Conservation (phyloP, 2,888 invertebrate species). For the Lymantria monacha region DNA sequence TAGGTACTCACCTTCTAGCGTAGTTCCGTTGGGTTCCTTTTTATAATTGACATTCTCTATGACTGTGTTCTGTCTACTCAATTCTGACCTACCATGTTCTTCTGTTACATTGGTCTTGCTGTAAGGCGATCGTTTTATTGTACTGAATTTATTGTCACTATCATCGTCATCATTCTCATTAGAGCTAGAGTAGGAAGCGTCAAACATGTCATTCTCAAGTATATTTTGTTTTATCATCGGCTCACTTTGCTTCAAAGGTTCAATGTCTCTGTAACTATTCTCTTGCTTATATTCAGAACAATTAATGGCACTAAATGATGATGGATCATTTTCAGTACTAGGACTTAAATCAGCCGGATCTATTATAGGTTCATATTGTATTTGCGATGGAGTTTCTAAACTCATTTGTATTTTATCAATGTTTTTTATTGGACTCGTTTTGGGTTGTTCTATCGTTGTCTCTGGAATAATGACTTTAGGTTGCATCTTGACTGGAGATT, state of each 20-base stretch:
- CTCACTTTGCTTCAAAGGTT: constrained; percentile 60
- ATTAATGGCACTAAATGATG: constrained; percentile 65
- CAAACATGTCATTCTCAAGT: constrained; percentile 77
- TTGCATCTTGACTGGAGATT: constrained; percentile 43
- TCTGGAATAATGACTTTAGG: constrained; percentile 39
- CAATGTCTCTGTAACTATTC: constrained; percentile 54
- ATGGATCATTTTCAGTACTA: constrained; percentile 61
- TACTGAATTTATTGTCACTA: constrained; percentile 86
- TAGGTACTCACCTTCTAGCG: constrained; percentile 61
- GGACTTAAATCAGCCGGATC: constrained; percentile 72
- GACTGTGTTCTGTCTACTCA: constrained; percentile 75
- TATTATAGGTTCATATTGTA: constrained; percentile 76
- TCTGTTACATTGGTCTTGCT: constrained; percentile 72
- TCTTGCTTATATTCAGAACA: constrained; percentile 51
- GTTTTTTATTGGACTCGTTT: constrained; percentile 70
- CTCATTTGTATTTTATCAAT: constrained; percentile 79
- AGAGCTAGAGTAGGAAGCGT: constrained; percentile 74
- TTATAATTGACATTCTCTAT: constrained; percentile 76
- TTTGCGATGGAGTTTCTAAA: constrained; percentile 73
- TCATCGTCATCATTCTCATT: constrained; percentile 84
- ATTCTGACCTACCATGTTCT: constrained; percentile 52
- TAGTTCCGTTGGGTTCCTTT: constrained; percentile 69
- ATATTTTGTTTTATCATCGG: constrained; percentile 80
- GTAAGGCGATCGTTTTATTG: constrained; percentile 86
- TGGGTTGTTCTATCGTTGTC: constrained; percentile 43